Evolutionary conservation across 92 coral and sea anemone species (phyloP), one percentile per base, ranked within the genome.

Genomic region (Epizoanthus fatuus): DNA sequence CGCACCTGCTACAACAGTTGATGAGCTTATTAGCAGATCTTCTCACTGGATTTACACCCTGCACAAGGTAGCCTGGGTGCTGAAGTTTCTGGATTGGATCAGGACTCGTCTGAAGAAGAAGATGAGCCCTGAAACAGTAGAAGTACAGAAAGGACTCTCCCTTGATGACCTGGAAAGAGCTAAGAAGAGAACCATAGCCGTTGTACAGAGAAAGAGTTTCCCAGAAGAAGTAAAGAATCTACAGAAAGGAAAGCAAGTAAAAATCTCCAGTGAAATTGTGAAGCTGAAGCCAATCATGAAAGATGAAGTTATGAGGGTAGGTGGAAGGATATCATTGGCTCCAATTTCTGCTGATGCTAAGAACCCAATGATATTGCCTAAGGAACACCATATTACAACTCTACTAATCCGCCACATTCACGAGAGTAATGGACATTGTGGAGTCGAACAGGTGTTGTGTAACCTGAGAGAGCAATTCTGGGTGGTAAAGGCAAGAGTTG

Each of bases 341-440:
- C 88, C 89, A 22, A 77, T 87, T 17, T 58, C 94, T 22, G 14
- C 83, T 60, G 88, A 87, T n/a, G 91, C 89, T 0, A 84, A 29
- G 64, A 80, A 89, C 20, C 90, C 85, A 10, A 79, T 89, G 75
- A 89, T 78, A 17, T 15, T 85, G 4, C 93, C 86, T 40, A 63
- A 80, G 14, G 9, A 74, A 2, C 84, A 88, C 35, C 84, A 54
- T 37, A 58, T 91, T 53, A 70, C 86, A 3, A 44, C 70, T 0
- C 80, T 87, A 3, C 22, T 87, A 10, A 83, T 91, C 29, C 69
- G 86, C 6, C 35, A 79, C 37, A 0, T 75, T 12, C 89, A 83
- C 29, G 74, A 77, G 62, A 11, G 69, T 2, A 74, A 63, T 59
- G 94, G 94, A 9, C 90, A 91, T 69, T 84, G 90, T 64, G 94